Percentiles rank a stretch among this genome's conserved stretches.
Evolutionary conservation across 2,797 vertebrate genomes (phyloP).

Genomic region (Steatocranus sp.): DNA sequence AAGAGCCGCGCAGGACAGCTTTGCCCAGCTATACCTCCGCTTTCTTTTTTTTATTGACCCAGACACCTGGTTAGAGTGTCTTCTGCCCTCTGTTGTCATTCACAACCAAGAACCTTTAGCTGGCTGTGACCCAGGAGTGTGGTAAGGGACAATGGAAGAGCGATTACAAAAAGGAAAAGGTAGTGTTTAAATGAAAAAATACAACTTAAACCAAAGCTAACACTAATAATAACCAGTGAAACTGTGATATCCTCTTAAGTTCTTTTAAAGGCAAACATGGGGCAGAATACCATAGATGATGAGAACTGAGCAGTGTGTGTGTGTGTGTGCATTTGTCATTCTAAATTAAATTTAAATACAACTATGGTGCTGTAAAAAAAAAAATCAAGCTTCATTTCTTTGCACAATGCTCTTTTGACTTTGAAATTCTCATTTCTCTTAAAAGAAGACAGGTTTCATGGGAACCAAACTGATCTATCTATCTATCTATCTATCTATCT

Average conservation of each 20-base stretch:
- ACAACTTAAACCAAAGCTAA: background rate
- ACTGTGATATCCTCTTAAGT: conserved; percentile 41
- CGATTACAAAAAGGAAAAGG: background rate
- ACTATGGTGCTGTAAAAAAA: background rate
- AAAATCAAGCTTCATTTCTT: background rate
- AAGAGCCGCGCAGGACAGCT: background rate
- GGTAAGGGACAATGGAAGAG: background rate
- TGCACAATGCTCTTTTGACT: background rate
- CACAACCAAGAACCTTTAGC: conserved; percentile 13
- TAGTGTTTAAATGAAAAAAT: conserved; percentile 1
- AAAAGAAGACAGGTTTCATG: background rate
- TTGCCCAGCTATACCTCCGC: conserved; percentile 7
- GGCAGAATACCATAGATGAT: background rate
- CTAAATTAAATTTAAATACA: conserved; percentile 9
- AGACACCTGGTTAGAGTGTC: conserved; percentile 12
- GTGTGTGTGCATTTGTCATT: background rate
- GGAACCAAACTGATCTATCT: background rate
- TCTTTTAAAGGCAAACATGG: conserved; percentile 21
- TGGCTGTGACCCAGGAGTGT: conserved; percentile 20
- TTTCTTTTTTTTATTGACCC: conserved; percentile 19
- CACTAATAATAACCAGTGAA: conserved; percentile 16
- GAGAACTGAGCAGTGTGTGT: background rate
- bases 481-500: accelerated
- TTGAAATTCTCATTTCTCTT: background rate
- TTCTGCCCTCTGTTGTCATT: background rate